Evolutionary conservation across 2,888 invertebrate genomes (phyloP).

Genomic region (Bembecia ichneumoniformis): DNA sequence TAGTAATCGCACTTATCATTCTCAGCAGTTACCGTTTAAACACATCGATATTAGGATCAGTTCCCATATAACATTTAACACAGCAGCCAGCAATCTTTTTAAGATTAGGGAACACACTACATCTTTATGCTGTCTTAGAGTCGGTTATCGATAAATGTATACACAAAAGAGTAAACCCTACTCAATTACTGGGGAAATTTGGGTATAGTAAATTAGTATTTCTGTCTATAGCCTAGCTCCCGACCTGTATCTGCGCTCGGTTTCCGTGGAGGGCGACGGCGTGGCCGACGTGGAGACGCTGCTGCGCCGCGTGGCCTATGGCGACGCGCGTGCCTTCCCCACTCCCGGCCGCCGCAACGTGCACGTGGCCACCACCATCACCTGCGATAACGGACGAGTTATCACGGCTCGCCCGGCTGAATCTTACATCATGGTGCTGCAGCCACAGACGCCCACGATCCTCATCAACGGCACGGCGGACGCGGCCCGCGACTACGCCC

Average conservation of each 20-base stretch:
- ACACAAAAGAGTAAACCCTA: too few relatives aligned
- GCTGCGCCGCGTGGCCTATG: slow-evolving; percentile 89
- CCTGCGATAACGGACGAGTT: slow-evolving; percentile 83
- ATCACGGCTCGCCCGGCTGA: slow-evolving; percentile 83
- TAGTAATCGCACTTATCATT: too few relatives aligned
- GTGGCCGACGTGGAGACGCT: slow-evolving; percentile 90
- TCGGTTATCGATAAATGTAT: too few relatives aligned
- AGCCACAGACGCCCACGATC: slow-evolving; percentile 88
- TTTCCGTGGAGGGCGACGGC: slow-evolving; percentile 92
- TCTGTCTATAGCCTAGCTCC: too few relatives aligned
- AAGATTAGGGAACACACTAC: too few relatives aligned
- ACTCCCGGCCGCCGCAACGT: slow-evolving; percentile 95
- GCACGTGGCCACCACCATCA: slow-evolving; percentile 84
- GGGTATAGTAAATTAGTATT: too few relatives aligned
- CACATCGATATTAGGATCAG: too few relatives aligned
- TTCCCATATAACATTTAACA: not conserved
- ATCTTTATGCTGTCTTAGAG: too few relatives aligned
- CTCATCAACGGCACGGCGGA: slow-evolving; percentile 85
- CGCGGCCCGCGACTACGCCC: slow-evolving; percentile 87
- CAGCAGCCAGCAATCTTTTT: not conserved
- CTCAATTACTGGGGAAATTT: too few relatives aligned
- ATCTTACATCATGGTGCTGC: slow-evolving; percentile 89
- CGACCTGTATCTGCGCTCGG: slow-evolving; percentile 78
- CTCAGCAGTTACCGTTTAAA: too few relatives aligned
- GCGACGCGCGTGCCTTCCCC: slow-evolving; percentile 91